Percentiles rank a stretch among this genome's conserved stretches.
Evolutionary conservation across 2,888 invertebrate species (phyloP).

Genomic region (Boloria selene): DNA sequence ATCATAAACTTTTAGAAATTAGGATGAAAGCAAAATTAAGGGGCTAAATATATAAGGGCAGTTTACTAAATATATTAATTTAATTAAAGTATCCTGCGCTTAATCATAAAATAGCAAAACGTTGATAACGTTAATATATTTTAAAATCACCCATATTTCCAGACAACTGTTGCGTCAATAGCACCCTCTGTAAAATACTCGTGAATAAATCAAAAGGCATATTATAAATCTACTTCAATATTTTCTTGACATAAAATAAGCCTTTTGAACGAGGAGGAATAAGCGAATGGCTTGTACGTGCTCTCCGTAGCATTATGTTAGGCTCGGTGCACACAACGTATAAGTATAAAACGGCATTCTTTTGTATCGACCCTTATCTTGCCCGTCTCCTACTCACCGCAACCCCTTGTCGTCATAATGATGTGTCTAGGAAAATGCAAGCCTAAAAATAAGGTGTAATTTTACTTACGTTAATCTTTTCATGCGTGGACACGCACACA

Average conservation of each 20-base stretch:
- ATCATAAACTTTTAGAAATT: too few relatives aligned
- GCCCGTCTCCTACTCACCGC: conserved; percentile 51
- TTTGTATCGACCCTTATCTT: conserved; percentile 45
- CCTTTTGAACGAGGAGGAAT: conserved; percentile 46
- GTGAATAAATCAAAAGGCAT: conserved; percentile 42
- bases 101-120: background rate
- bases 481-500: conserved; percentile 29
- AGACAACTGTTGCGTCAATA: conserved; percentile 40
- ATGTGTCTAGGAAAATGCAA: conserved; percentile 76
- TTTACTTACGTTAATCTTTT: conserved; percentile 46
- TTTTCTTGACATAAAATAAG: conserved; percentile 43
- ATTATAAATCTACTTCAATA: conserved; percentile 46
- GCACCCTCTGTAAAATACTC: conserved; percentile 26
- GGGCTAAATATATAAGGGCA: too few relatives aligned
- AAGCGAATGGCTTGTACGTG: conserved; percentile 47
- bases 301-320: conserved; percentile 45
- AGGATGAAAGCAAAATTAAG: too few relatives aligned
- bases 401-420: conserved; percentile 67
- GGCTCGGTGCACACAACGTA: conserved; percentile 44
- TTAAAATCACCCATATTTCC: conserved; percentile 17
- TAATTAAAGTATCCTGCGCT: too few relatives aligned
- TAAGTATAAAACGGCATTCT: conserved; percentile 43
- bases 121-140: conserved; percentile 9
- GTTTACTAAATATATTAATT: too few relatives aligned
- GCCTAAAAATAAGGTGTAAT: conserved; percentile 57